phyloP scores from a whole-genome alignment of 2,797 vertebrate genomes.

The Odontamblyopus rebecca region DNA sequence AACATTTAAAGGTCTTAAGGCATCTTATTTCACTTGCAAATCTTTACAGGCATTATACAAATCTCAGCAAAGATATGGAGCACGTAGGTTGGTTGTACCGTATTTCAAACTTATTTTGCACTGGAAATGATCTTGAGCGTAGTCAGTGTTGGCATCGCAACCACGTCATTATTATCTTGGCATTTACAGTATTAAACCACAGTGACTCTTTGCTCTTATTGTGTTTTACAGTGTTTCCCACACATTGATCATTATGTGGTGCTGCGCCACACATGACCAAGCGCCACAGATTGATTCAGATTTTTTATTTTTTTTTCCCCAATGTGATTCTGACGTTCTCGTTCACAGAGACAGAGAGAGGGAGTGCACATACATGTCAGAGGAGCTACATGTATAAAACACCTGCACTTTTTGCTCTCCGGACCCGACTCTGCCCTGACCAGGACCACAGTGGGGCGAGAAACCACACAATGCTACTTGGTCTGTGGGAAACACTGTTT shows the following conservation, averaged over 20 bases:
- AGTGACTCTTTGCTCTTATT: conserved; percentile 18
- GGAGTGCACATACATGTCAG: too few relatives aligned
- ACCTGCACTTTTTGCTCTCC: too few relatives aligned
- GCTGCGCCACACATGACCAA: too few relatives aligned
- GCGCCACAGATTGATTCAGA: too few relatives aligned
- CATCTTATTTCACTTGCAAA: background rate
- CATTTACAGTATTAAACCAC: background rate
- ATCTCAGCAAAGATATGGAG: background rate
- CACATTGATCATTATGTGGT: too few relatives aligned
- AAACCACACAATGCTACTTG: too few relatives aligned
- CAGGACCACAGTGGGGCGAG: too few relatives aligned
- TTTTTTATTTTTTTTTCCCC: too few relatives aligned
- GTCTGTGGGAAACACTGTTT: background rate
- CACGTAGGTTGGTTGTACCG: background rate
- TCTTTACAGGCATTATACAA: background rate
- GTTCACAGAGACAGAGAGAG: too few relatives aligned
- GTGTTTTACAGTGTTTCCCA: conserved; percentile 1
- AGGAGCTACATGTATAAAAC: too few relatives aligned
- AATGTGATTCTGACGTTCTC: too few relatives aligned
- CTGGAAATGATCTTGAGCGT: background rate
- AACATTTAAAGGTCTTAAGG: background rate
- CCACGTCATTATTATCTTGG: background rate
- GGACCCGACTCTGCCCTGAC: too few relatives aligned
- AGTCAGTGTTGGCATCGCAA: background rate
- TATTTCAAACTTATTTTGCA: background rate